Conservation (phyloP, 1,140 invertebrate genomes). For the Acromyrmex charruanus region DNA sequence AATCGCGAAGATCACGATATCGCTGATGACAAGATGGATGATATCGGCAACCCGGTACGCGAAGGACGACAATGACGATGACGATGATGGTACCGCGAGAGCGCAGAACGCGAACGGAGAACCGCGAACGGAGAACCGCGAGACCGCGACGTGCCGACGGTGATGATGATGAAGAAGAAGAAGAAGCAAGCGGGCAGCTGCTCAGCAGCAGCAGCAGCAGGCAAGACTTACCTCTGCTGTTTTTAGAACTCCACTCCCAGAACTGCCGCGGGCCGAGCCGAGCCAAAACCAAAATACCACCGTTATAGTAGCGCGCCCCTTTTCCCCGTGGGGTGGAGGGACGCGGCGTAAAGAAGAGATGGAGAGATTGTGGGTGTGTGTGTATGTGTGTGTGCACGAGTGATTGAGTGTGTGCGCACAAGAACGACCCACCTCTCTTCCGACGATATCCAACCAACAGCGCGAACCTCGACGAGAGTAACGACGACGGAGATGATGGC, state of each 20-base stretch:
- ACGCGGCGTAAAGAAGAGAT: slow-evolving; percentile 57
- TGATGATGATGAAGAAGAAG: slow-evolving; percentile 33
- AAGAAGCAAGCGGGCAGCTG: slow-evolving; percentile 60
- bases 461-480: slow-evolving; percentile 56
- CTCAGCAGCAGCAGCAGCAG: slow-evolving; percentile 65
- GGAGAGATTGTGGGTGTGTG: slow-evolving; percentile 38
- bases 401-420: slow-evolving; percentile 59
- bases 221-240: slow-evolving; percentile 86
- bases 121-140: slow-evolving; percentile 28
- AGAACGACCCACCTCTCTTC: slow-evolving; percentile 70
- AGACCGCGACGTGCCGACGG: slow-evolving; percentile 23
- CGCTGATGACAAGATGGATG: not conserved
- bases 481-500: slow-evolving; percentile 55
- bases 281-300: slow-evolving; percentile 87
- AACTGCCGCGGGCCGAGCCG: slow-evolving; percentile 85
- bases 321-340: slow-evolving; percentile 69
- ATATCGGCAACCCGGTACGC: not conserved
- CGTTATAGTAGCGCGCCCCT: slow-evolving; percentile 74
- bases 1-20: not conserved
- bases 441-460: slow-evolving; percentile 70
- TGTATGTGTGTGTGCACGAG: slow-evolving; percentile 58
- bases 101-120: not conserved
- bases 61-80: slow-evolving; percentile 40
- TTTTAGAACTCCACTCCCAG: slow-evolving; percentile 87
- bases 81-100: slow-evolving; percentile 18